Evolutionary conservation across 2,113 vertebrate genomes (phyloP).

Genomic region (Lutjanus erythropterus): DNA sequence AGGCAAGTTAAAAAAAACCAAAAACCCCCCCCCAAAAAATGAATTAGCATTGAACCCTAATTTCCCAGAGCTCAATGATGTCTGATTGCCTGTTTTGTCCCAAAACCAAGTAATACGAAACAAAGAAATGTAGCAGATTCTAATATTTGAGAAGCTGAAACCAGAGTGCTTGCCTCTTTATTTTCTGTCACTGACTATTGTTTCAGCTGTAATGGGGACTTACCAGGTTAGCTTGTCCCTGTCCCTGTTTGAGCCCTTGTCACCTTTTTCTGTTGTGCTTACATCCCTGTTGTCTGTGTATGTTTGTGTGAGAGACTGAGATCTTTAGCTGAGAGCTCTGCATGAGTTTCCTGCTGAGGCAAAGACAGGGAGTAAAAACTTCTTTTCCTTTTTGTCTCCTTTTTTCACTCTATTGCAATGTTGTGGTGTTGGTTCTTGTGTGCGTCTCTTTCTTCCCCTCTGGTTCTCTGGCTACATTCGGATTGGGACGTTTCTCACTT

Average conservation of each 20-base stretch:
- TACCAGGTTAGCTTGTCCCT: background rate
- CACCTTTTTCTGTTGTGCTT: slow-evolving; percentile 42
- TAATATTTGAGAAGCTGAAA: background rate
- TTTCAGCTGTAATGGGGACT: background rate
- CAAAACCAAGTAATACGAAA: background rate
- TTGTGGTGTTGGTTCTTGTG: slow-evolving; percentile 73
- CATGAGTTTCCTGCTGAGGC: slow-evolving; percentile 35
- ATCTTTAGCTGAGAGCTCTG: slow-evolving; percentile 28
- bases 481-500: slow-evolving; percentile 67
- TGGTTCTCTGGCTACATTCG: slow-evolving; percentile 65
- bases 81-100: background rate
- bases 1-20: too few relatives aligned
- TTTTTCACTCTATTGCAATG: slow-evolving; percentile 67
- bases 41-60: too few relatives aligned
- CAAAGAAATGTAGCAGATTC: background rate
- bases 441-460: slow-evolving; percentile 73
- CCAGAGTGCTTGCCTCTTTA: background rate
- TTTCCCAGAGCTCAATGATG: background rate
- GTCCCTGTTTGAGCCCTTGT: background rate
- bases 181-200: too few relatives aligned
- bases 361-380: slow-evolving; percentile 44
- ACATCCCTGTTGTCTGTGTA: slow-evolving; percentile 50
- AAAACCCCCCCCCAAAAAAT: too few relatives aligned
- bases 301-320: slow-evolving; percentile 20
- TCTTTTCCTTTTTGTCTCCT: slow-evolving; percentile 49